phyloP scores from a whole-genome alignment of 2,113 vertebrate genomes.

The Vulpes lagopus region DNA sequence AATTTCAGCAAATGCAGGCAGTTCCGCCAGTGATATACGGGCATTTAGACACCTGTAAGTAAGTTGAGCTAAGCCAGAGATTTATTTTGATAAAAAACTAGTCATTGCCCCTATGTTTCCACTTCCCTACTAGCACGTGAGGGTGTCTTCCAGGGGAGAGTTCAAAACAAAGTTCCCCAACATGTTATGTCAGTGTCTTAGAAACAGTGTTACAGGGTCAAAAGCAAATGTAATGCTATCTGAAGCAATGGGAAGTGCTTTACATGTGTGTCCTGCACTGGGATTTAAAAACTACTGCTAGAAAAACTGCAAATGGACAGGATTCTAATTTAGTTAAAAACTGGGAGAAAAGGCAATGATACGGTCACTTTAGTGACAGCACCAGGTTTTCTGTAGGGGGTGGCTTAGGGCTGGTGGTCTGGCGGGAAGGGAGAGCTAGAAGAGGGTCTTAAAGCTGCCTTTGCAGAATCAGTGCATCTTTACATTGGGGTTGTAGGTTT shows the following conservation, averaged over 20 bases:
- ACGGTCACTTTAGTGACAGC: neutral
- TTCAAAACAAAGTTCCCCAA: conserved; percentile 18
- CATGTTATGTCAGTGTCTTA: neutral
- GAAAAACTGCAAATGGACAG: neutral
- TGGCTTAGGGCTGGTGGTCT: neutral
- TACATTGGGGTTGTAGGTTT: neutral
- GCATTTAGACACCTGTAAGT: neutral
- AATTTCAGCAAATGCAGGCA: neutral
- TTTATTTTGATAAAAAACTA: conserved; percentile 11
- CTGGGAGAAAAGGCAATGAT: conserved; percentile 9
- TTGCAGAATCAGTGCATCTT: neutral
- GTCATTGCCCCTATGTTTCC: neutral
- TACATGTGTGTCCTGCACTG: neutral
- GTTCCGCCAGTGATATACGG: neutral
- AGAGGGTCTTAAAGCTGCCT: neutral
- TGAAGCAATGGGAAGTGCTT: neutral
- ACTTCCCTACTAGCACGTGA: neutral
- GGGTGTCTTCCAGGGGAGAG: neutral
- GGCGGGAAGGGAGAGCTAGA: neutral
- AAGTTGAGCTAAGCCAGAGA: neutral
- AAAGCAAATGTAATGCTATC: neutral
- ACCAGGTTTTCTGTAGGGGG: neutral
- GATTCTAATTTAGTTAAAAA: conserved; percentile 19
- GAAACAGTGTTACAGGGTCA: neutral
- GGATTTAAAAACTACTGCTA: neutral